Conservation (phyloP, 2,113 vertebrate genomes). For the Dendrocopos noguchii region DNA sequence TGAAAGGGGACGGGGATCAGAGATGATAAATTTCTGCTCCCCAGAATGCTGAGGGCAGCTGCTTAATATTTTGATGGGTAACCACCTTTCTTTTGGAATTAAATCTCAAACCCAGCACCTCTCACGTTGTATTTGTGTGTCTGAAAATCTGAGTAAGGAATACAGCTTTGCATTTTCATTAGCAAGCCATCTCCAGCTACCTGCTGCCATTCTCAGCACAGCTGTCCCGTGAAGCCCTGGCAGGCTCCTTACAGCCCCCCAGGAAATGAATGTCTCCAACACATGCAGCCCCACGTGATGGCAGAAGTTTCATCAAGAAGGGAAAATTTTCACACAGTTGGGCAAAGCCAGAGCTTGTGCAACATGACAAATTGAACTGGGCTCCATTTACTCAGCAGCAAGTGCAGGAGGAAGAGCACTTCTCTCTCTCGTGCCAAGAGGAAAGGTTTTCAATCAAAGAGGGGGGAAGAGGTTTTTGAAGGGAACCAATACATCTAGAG, state of each 20-base stretch:
- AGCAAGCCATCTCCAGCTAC: not conserved
- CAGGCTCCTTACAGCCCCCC: fast-evolving
- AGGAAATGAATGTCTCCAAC: not conserved
- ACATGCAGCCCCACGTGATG: fast-evolving
- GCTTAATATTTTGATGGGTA: not conserved
- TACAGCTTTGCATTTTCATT: not conserved
- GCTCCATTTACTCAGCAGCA: not conserved
- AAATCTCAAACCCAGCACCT: not conserved
- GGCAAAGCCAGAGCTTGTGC: not conserved
- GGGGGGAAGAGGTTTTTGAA: not conserved
- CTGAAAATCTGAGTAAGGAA: not conserved
- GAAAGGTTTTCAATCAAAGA: not conserved
- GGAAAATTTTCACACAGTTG: not conserved
- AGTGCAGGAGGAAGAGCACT: not conserved
- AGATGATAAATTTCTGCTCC: not conserved
- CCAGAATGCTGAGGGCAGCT: not conserved
- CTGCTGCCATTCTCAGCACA: not conserved
- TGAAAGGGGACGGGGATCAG: not conserved
- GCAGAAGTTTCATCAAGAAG: not conserved
- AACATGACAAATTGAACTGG: not conserved
- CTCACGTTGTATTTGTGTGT: not conserved
- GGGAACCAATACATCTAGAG: not conserved
- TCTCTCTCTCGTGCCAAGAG: not conserved
- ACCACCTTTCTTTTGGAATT: not conserved
- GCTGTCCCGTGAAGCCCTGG: fast-evolving